phyloP scores from a whole-genome alignment of 2,888 invertebrate genomes.

The Hoplodrina blanda region DNA sequence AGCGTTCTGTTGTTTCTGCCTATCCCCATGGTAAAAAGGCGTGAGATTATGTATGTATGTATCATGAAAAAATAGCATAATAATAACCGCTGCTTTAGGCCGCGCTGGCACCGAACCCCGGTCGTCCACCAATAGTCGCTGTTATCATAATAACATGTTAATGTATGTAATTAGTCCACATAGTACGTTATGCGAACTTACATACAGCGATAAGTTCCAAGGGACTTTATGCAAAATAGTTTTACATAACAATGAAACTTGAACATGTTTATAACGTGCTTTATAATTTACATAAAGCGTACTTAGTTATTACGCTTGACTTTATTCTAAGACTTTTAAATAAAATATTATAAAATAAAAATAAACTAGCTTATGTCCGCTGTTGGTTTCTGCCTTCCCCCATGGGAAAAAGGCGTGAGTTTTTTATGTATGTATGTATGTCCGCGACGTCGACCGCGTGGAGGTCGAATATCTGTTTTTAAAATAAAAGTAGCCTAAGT shows the following conservation, averaged over 20 bases:
- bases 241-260: constrained; percentile 39
- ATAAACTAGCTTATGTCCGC: too few relatives aligned
- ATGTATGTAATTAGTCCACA: constrained; percentile 60
- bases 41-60: too few relatives aligned
- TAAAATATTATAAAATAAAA: background rate
- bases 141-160: constrained; percentile 60
- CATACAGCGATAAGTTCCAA: constrained; percentile 31
- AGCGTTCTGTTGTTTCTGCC: too few relatives aligned
- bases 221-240: constrained; percentile 50
- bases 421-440: too few relatives aligned
- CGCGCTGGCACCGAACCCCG: constrained; percentile 29
- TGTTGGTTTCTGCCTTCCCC: too few relatives aligned
- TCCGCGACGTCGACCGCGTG: too few relatives aligned
- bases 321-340: background rate
- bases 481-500: too few relatives aligned
- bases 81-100: constrained; percentile 13
- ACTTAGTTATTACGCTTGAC: constrained; percentile 4
- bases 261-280: constrained; percentile 13
- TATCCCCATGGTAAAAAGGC: too few relatives aligned
- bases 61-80: constrained; percentile 1
- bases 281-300: constrained; percentile 29
- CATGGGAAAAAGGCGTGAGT: too few relatives aligned
- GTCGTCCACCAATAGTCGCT: constrained; percentile 12
- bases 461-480: too few relatives aligned
- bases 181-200: constrained; percentile 28